phyloP scores from a whole-genome alignment of 2,113 vertebrate species.

The Sebastes schlegelii region DNA sequence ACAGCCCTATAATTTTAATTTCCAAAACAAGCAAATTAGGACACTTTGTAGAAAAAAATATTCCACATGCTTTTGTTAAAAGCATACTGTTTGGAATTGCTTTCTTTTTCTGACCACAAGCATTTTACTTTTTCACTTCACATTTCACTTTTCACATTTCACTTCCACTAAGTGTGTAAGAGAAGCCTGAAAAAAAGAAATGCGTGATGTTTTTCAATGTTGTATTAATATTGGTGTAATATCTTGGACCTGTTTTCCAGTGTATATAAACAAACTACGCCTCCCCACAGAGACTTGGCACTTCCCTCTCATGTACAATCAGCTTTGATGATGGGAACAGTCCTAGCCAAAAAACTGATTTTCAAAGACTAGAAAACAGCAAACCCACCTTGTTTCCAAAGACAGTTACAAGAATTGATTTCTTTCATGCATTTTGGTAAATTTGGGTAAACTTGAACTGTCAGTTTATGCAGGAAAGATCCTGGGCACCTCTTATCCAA shows the following conservation, averaged over 20 bases:
- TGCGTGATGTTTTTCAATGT: too few relatives aligned
- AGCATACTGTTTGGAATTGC: neutral
- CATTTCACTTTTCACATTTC: neutral
- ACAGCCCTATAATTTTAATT: neutral
- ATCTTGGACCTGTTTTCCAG: neutral
- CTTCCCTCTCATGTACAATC: neutral
- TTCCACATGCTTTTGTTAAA: constrained; percentile 2
- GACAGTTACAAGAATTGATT: neutral
- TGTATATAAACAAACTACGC: neutral
- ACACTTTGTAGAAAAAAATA: neutral
- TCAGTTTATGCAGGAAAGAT: neutral
- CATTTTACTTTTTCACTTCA: neutral
- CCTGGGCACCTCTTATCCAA: neutral
- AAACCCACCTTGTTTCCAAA: neutral
- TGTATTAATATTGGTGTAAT: too few relatives aligned
- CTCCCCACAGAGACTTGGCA: neutral
- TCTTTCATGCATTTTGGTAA: neutral
- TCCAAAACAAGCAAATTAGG: neutral
- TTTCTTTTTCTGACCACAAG: neutral
- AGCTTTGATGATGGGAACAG: neutral
- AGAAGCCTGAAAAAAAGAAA: neutral
- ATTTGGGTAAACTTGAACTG: constrained; percentile 6
- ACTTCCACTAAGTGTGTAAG: neutral
- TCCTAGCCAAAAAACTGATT: neutral
- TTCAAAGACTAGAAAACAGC: neutral